These are phyloP conservation scores for Craniophora ligustri DNA, from an alignment of 2,888 invertebrate genomes.

Conservation along the genomic window DNA sequence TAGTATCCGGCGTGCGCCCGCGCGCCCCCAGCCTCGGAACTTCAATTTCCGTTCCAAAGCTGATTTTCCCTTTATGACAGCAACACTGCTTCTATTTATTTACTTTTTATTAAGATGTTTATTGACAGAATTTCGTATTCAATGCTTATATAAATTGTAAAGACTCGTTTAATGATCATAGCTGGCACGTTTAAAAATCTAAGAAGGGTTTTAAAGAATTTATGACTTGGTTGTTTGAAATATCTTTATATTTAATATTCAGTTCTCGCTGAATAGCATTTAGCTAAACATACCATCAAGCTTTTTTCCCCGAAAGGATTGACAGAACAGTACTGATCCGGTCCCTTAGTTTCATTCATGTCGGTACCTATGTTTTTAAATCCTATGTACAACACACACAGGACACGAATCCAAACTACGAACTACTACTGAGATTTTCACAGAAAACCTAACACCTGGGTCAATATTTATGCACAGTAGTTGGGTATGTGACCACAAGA, in stretches of 20 bases:
- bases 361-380: no score
- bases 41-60: slow-evolving; percentile 82
- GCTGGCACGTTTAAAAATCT: slow-evolving; percentile 19
- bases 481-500: no score
- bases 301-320: no score
- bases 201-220: not conserved
- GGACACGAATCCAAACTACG: no score
- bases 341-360: no score
- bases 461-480: no score
- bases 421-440: no score
- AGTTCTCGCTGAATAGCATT: no score
- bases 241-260: not conserved
- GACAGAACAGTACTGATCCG: no score
- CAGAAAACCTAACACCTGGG: no score
- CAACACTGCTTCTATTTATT: slow-evolving; percentile 63
- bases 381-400: no score
- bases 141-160: slow-evolving; percentile 29
- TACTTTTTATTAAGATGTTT: slow-evolving; percentile 59
- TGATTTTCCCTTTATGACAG: slow-evolving; percentile 78
- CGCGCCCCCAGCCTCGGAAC: slow-evolving; percentile 76
- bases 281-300: no score
- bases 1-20: slow-evolving; percentile 74
- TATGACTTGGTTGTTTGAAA: not conserved
- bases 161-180: slow-evolving; percentile 22
- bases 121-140: slow-evolving; percentile 58